Evolutionary conservation across 2,113 vertebrate species (phyloP).

Genomic region (Xenus cinereus): DNA sequence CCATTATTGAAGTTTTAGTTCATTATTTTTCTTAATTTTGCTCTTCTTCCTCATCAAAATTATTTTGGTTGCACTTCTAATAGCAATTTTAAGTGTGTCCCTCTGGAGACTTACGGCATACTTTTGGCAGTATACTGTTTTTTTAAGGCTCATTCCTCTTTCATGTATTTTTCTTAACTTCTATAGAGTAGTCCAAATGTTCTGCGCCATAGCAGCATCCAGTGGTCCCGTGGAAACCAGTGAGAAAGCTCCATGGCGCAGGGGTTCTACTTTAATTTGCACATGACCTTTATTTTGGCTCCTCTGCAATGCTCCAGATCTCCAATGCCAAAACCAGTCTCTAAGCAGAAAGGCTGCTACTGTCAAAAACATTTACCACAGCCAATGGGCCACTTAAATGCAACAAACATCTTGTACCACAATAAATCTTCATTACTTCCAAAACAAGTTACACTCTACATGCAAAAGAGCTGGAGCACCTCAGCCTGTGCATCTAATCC

Average conservation of each 20-base stretch:
- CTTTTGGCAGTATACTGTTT: neutral
- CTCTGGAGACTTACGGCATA: neutral
- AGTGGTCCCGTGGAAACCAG: neutral
- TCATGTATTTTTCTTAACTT: neutral
- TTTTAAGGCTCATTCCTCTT: neutral
- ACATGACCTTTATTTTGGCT: neutral
- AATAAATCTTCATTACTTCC: neutral
- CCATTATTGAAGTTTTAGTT: neutral
- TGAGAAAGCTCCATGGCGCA: neutral
- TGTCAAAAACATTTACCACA: fast-evolving
- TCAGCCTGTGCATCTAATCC: neutral
- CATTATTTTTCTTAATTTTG: neutral
- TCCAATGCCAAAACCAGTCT: neutral
- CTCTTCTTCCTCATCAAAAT: neutral
- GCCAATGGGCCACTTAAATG: neutral
- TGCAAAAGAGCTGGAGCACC: neutral
- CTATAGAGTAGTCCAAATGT: neutral
- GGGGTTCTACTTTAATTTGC: neutral
- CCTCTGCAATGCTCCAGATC: neutral
- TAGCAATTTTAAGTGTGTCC: neutral
- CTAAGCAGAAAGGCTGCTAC: neutral
- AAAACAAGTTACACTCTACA: neutral
- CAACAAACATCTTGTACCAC: neutral
- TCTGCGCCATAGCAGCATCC: neutral
- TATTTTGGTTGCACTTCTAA: neutral